Evolutionary conservation across 92 coral and sea anemone genomes (phyloP).

Genomic region (Desmophyllum pertusum): DNA sequence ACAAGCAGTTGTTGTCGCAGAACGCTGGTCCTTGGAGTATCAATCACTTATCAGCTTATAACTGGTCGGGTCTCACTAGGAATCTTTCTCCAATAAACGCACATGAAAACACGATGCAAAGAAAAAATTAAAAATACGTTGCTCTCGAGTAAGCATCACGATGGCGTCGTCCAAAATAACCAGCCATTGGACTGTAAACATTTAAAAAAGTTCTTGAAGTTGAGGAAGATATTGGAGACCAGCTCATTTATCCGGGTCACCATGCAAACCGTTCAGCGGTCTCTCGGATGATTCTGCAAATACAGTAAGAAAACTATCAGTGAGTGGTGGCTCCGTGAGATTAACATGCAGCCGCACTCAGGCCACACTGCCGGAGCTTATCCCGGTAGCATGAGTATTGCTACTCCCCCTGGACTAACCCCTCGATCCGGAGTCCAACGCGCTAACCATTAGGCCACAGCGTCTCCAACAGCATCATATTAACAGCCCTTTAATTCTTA

Average conservation of each 20-base stretch:
- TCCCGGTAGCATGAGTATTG: too few relatives aligned
- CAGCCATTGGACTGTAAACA: background rate
- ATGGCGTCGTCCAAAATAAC: background rate
- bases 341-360: too few relatives aligned
- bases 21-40: background rate
- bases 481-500: too few relatives aligned
- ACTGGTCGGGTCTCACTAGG: background rate
- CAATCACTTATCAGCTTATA: background rate
- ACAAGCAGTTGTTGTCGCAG: background rate
- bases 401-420: too few relatives aligned
- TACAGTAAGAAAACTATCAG: background rate
- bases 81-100: background rate
- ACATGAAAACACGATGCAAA: background rate
- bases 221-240: background rate
- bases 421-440: too few relatives aligned
- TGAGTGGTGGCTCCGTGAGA: too few relatives aligned
- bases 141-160: background rate
- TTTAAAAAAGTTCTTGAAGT: background rate
- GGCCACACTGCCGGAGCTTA: too few relatives aligned
- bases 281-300: conserved; percentile 52
- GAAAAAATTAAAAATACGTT: background rate
- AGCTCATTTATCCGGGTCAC: conserved; percentile 29
- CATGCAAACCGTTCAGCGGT: conserved; percentile 42
- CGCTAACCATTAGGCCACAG: too few relatives aligned
- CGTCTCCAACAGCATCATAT: too few relatives aligned